phyloP scores from a whole-genome alignment of 2,888 invertebrate genomes.

The Thera britannica region DNA sequence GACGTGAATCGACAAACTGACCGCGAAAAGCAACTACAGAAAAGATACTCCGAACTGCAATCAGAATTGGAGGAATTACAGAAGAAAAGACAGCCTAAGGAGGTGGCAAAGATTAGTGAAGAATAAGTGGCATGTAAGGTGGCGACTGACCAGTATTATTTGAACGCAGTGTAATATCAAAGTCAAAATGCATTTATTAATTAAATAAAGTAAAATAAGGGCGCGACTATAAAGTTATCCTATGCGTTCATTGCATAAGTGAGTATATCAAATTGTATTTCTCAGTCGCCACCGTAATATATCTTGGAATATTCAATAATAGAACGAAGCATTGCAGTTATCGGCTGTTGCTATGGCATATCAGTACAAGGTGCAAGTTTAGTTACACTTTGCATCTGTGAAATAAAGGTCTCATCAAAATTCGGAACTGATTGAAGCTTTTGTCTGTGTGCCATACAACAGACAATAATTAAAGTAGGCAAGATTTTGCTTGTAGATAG shows the following conservation, averaged over 20 bases:
- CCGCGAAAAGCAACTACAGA: constrained; percentile 94
- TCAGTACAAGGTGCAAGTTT: not conserved
- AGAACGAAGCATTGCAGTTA: constrained; percentile 2
- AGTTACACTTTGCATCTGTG: not conserved
- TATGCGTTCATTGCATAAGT: too few relatives aligned
- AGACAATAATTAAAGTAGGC: not conserved
- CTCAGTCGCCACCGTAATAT: not conserved
- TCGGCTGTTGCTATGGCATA: constrained; percentile 6
- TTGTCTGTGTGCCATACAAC: not conserved
- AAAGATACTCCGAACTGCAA: constrained; percentile 91
- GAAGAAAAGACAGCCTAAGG: constrained; percentile 58
- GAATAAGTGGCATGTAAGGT: constrained; percentile 39
- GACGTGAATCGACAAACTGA: constrained; percentile 97
- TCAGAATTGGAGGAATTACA: constrained; percentile 83
- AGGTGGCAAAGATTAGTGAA: constrained; percentile 44
- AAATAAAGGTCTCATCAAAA: not conserved
- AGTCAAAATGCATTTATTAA: not conserved
- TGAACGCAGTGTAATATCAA: not conserved
- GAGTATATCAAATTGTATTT: not conserved
- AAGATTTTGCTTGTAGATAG: not conserved
- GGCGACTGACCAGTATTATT: not conserved
- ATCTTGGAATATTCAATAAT: not conserved
- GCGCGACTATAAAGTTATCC: too few relatives aligned
- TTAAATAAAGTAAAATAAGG: too few relatives aligned
- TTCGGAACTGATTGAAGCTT: not conserved